phyloP scores from a whole-genome alignment of 2,113 vertebrate species.

The Bubo blakistoni region DNA sequence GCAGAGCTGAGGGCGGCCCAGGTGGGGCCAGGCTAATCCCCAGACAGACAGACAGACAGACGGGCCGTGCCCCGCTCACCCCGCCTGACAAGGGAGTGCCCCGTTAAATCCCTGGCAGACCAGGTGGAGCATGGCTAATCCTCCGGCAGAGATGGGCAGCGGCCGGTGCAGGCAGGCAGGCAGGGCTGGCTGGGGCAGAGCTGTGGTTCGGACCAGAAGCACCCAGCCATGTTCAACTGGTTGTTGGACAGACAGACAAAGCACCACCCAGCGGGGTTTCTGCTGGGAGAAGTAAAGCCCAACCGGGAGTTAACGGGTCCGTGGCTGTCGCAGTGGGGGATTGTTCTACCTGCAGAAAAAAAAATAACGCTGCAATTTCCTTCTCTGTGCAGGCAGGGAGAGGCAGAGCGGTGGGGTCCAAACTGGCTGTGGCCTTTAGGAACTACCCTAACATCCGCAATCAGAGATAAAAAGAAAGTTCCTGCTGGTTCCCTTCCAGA shows the following conservation, averaged over 20 bases:
- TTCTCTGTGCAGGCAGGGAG: not conserved
- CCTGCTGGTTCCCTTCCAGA: conserved; percentile 58
- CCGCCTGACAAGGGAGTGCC: not conserved
- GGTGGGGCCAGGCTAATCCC: conserved; percentile 17
- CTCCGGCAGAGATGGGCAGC: not conserved
- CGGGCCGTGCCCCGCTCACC: not conserved
- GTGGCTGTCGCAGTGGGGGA: accelerated
- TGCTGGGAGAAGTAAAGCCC: not conserved
- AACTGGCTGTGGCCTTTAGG: not conserved
- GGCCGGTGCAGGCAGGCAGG: not conserved
- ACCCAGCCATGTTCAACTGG: not conserved
- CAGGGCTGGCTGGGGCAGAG: not conserved
- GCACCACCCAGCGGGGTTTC: accelerated
- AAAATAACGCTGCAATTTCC: not conserved
- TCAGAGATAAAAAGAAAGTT: conserved; percentile 51
- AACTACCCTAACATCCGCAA: not conserved
- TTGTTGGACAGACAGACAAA: not conserved
- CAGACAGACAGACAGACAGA: not conserved
- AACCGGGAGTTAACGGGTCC: accelerated
- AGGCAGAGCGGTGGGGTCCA: not conserved
- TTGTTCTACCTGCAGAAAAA: not conserved
- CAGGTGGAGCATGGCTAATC: not conserved
- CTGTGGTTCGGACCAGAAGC: not conserved
- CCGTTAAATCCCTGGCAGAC: not conserved
- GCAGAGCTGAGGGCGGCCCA: not conserved